A percentile compares a stretch with the other conserved stretches of the same genome.
phyloP scores from a whole-genome alignment of 2,113 vertebrate species.

The Heloderma charlesbogerti region DNA sequence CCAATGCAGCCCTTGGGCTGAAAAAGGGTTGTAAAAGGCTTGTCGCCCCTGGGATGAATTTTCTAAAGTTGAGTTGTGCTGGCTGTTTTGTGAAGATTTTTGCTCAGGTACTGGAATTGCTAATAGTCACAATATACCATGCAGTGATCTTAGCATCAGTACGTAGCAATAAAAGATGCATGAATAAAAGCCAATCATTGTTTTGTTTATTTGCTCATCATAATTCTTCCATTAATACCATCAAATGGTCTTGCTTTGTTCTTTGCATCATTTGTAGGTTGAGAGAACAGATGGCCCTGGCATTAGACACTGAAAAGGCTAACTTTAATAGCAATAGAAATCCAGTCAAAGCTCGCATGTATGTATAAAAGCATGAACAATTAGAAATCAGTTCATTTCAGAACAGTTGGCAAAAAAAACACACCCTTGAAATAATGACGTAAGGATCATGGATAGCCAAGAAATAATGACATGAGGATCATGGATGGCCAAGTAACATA shows the following conservation, averaged over 20 bases:
- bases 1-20: no score
- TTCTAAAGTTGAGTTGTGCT: no score
- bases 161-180: background rate
- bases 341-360: background rate
- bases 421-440: background rate
- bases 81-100: background rate
- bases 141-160: background rate
- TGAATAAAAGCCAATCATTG: background rate
- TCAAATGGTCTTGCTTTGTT: background rate
- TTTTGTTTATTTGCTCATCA: background rate
- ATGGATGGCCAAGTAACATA: background rate
- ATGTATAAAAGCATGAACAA: background rate
- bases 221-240: background rate
- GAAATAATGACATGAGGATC: no score
- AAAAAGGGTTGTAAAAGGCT: no score
- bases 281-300: background rate
- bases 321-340: background rate
- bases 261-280: background rate
- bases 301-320: conserved; percentile 1
- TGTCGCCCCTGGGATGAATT: no score
- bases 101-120: background rate
- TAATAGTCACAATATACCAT: background rate
- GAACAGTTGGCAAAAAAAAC: background rate
- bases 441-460: background rate
- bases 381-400: background rate